These are phyloP conservation scores for Saturnia japonica DNA, from an alignment of 2,888 invertebrate genomes.

Conservation along the genomic window DNA sequence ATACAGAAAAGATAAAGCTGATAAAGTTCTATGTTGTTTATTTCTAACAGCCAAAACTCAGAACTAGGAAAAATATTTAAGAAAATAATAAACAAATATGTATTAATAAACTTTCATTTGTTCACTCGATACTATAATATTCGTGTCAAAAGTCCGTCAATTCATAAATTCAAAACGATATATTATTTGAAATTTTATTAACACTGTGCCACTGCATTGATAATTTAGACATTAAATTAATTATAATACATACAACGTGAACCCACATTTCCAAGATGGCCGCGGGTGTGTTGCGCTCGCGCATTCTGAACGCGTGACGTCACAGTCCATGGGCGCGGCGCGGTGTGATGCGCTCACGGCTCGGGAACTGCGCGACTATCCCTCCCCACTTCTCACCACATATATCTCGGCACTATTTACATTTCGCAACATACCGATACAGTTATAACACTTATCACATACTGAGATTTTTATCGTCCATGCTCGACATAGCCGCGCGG, in stretches of 20 bases:
- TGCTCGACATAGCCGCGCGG: slow-evolving; percentile 70
- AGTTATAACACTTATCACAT: slow-evolving; percentile 77
- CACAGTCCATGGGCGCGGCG: too few relatives aligned
- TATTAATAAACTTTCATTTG: not conserved
- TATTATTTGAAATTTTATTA: not conserved
- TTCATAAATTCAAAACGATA: not conserved
- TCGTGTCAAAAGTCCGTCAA: not conserved
- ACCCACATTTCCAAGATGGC: not conserved
- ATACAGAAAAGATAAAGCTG: not conserved
- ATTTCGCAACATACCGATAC: slow-evolving; percentile 47
- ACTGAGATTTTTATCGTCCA: slow-evolving; percentile 76
- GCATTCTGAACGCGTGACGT: not conserved
- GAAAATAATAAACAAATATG: not conserved
- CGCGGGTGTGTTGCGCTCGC: not conserved
- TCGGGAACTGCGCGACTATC: not conserved
- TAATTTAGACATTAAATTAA: not conserved
- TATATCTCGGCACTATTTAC: slow-evolving; percentile 40
- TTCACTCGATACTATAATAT: not conserved
- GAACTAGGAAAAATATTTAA: not conserved
- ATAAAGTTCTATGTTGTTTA: not conserved
- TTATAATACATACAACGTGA: not conserved
- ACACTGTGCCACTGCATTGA: not conserved
- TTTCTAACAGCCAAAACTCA: not conserved
- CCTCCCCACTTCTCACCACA: not conserved
- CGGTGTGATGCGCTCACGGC: too few relatives aligned